Conservation (phyloP, 2,888 invertebrate genomes). For the Choristoneura rosaceana region DNA sequence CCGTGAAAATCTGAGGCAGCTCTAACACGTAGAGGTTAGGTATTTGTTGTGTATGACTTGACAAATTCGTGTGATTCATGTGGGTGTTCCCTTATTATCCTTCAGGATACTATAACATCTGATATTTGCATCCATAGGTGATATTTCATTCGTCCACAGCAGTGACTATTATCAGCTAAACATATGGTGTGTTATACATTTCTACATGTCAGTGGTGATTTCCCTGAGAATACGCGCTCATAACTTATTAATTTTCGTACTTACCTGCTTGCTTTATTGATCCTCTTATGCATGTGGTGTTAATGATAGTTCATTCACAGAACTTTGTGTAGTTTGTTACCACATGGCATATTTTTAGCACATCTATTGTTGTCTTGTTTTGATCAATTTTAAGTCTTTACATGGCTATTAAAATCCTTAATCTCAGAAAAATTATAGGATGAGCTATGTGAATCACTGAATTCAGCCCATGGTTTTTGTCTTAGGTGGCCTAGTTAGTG, state of each 20-base stretch:
- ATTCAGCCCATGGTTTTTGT: neutral
- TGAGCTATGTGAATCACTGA: neutral
- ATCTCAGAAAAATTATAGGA: neutral
- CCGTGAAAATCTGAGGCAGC: slow-evolving; percentile 33
- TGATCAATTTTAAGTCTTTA: neutral
- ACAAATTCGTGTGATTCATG: slow-evolving; percentile 45
- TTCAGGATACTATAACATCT: neutral
- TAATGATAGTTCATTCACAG: slow-evolving; percentile 10
- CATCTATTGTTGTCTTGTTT: slow-evolving; percentile 3
- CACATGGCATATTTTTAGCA: slow-evolving; percentile 23
- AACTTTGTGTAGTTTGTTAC: neutral
- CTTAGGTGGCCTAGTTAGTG: neutral
- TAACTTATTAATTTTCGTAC: slow-evolving; percentile 30
- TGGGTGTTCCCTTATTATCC: neutral
- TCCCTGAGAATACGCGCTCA: slow-evolving; percentile 21
- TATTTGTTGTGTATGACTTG: slow-evolving; percentile 41
- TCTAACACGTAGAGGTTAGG: slow-evolving; percentile 43
- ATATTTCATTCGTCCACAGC: slow-evolving; percentile 9
- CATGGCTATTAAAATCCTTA: neutral
- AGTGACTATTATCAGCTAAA: slow-evolving; percentile 13
- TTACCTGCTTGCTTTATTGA: slow-evolving; percentile 28
- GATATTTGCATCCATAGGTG: slow-evolving; percentile 6
- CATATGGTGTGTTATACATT: slow-evolving; percentile 40
- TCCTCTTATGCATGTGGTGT: slow-evolving; percentile 14
- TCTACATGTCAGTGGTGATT: slow-evolving; percentile 22